Percentiles rank a stretch among this genome's conserved stretches.
phyloP scores from a whole-genome alignment of 1,140 invertebrate species.

The Drosophila saltans region DNA sequence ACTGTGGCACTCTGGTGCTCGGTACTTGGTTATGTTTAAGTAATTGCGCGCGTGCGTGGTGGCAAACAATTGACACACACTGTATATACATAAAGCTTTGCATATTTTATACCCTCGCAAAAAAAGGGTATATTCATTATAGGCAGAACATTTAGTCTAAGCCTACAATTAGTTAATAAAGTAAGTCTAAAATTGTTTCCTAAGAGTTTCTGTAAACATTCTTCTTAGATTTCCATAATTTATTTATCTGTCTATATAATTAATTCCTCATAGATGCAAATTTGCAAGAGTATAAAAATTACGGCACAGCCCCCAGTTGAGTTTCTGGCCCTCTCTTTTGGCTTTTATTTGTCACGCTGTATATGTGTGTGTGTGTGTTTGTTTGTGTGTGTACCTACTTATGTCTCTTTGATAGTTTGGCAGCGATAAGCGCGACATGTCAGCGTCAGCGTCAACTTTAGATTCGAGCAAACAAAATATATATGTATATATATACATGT shows the following conservation, averaged over 20 bases:
- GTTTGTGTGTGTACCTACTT: conserved; percentile 37
- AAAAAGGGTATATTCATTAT: background rate
- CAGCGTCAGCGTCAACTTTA: conserved; percentile 64
- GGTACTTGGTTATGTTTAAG: conserved; percentile 66
- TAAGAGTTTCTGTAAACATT: too few species aligned
- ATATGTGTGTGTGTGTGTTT: conserved; percentile 38
- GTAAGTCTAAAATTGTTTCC: too few species aligned
- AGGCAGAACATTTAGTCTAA: too few species aligned
- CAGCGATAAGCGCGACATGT: conserved; percentile 78
- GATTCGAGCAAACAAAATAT: conserved; percentile 33
- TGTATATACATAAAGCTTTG: conserved; percentile 51
- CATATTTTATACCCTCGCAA: conserved; percentile 47
- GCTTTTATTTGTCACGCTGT: conserved; percentile 38
- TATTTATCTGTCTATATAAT: too few species aligned
- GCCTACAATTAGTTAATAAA: too few species aligned
- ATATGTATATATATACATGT: background rate
- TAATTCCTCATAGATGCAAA: background rate
- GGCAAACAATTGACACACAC: conserved; percentile 78
- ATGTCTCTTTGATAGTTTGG: conserved; percentile 65
- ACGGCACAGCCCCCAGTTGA: background rate
- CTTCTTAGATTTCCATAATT: too few species aligned
- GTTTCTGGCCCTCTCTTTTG: conserved; percentile 32
- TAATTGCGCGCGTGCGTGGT: conserved; percentile 80
- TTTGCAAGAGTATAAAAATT: background rate
- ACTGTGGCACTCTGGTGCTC: conserved; percentile 54